These are phyloP conservation scores for Agrotis ipsilon DNA, from an alignment of 2,888 invertebrate species.

Conservation along the genomic window DNA sequence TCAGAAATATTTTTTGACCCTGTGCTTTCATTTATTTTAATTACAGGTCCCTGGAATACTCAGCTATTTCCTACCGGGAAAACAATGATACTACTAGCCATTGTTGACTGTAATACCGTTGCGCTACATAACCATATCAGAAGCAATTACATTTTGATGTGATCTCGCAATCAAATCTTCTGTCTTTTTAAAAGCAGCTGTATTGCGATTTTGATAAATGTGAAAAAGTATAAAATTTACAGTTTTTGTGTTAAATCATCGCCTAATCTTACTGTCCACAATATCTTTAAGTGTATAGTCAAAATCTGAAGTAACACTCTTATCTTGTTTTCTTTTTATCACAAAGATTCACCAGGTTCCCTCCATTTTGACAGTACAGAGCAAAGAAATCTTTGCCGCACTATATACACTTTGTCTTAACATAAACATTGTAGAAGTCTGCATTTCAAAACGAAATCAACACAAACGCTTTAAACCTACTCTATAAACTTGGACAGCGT, in stretches of 20 bases:
- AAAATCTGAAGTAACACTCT: too few relatives aligned
- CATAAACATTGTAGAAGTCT: not conserved
- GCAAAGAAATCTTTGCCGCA: not conserved
- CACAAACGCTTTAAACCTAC: constrained; percentile 17
- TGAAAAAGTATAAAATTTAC: not conserved
- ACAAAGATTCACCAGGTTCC: too few relatives aligned
- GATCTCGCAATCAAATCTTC: not conserved
- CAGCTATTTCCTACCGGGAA: not conserved
- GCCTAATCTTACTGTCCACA: too few relatives aligned
- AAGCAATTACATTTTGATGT: not conserved
- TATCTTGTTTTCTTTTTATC: too few relatives aligned
- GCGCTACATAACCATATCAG: not conserved
- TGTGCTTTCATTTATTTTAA: constrained; percentile 13
- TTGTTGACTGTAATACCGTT: too few relatives aligned
- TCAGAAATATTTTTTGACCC: not conserved
- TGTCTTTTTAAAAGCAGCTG: not conserved
- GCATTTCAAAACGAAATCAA: constrained; percentile 5
- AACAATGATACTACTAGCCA: not conserved
- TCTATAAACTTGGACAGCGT: constrained; percentile 49
- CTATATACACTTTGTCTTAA: not conserved
- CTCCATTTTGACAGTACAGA: too few relatives aligned
- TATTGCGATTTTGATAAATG: not conserved
- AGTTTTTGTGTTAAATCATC: too few relatives aligned
- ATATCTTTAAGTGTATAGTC: too few relatives aligned
- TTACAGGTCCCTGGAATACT: constrained; percentile 8